Evolutionary conservation across 1,140 invertebrate genomes (phyloP), one percentile per base, ranked within the genome.

Genomic region (Reticulitermes speratus): DNA sequence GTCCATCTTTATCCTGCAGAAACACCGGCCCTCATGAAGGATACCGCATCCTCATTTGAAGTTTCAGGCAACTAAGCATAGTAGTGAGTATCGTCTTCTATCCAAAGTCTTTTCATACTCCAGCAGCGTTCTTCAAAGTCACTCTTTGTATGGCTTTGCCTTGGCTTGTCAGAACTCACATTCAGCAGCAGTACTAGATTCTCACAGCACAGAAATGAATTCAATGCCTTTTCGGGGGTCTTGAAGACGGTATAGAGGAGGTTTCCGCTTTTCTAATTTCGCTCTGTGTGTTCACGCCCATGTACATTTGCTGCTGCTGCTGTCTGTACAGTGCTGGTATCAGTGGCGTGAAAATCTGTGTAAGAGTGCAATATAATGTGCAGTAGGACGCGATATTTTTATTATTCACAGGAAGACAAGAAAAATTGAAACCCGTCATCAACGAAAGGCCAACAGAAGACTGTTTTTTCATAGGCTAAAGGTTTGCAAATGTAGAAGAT

Each of bases 111-210:
- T 75, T 75, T 75, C 65, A 75, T 75, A 75, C 65, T 75, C 25
- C 65, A 75, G 65, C 65, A 75, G 65, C 65, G 65, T 75, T 75
- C 65, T 75, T 75, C 65, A 75, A 75, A 75, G 65, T 75, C 65
- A 75, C 1, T 75, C 65, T 75, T 75, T 75, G 65, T 75, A 75
- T 75, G 65, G 65, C 25, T 30, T 75, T 75, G 65, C 65, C 65
- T 75, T 75, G 65, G 65, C 65, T 75, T 75, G 65, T 75, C 65
- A 75, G 65, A 75, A 75, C 65, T 75, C 65, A 75, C 65, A 75
- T 75, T 75, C 65, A 75, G 65, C 65, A 75, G n/a, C n/a, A 75
- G 65, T 14, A 11, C 59, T 8, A 75, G 65, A 3, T 75, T 75
- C 65, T 75, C 65, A 75, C 65, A 75, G 65, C 9, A 8, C 65